Conservation (phyloP, 2,113 vertebrate species). For the Laticauda laticaudata region DNA sequence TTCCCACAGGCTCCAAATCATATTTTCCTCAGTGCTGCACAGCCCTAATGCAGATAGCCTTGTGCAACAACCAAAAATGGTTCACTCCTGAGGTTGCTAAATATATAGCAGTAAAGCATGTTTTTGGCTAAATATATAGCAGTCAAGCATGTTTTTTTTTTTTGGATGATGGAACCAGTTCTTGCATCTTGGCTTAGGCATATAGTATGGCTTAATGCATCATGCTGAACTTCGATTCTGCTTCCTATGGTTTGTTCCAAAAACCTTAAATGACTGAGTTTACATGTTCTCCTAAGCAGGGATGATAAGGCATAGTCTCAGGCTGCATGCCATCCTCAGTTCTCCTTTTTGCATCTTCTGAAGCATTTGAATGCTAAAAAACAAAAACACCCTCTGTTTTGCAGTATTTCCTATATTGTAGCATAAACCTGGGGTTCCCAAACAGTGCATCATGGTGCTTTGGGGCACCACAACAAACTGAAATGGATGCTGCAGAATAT, state of each 20-base stretch:
- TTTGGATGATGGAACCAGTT: background rate
- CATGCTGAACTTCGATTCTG: background rate
- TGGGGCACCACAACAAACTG: background rate
- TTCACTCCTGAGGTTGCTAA: background rate
- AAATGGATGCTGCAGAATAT: background rate
- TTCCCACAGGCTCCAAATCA: background rate
- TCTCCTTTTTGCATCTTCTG: background rate
- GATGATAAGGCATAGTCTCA: background rate
- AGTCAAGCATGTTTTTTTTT: background rate
- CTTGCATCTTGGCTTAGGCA: background rate
- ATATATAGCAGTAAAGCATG: background rate
- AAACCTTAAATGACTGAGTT: background rate
- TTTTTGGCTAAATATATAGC: background rate
- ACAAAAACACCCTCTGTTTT: background rate
- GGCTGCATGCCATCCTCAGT: background rate
- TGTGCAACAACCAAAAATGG: background rate
- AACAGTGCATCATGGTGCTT: background rate
- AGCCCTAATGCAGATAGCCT: background rate
- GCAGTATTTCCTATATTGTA: background rate
- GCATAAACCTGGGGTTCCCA: background rate
- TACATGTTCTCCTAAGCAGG: background rate
- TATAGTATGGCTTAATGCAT: background rate
- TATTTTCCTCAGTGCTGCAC: background rate
- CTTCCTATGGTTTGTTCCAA: background rate
- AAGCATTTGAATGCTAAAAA: background rate